A percentile compares a stretch with the other conserved stretches of the same genome.
Conservation (phyloP, 2,888 invertebrate species). For the Zele albiditarsus region DNA sequence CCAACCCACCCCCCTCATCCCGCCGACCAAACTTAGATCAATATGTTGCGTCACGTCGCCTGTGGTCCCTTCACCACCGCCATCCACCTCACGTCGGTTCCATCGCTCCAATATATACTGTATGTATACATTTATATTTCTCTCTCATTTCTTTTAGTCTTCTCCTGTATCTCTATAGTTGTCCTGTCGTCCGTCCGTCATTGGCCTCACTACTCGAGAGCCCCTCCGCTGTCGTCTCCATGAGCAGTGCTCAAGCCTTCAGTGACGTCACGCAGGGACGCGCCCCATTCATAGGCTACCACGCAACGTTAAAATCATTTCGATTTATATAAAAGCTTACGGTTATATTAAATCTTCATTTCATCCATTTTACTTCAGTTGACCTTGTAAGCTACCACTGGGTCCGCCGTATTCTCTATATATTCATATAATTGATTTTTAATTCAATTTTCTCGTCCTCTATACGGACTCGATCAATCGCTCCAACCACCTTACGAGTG, state of each 20-base stretch:
- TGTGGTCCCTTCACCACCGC: slow-evolving; percentile 55
- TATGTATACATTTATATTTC: slow-evolving; percentile 29
- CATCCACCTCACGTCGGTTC: slow-evolving; percentile 47
- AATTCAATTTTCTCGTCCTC: too few species aligned
- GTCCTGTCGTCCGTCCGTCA: background rate
- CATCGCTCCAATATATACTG: slow-evolving; percentile 31
- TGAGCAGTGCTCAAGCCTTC: slow-evolving; percentile 52
- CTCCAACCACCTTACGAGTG: too few species aligned
- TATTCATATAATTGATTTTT: too few species aligned
- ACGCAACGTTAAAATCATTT: slow-evolving; percentile 51
- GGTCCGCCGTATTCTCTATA: too few species aligned
- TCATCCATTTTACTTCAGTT: background rate
- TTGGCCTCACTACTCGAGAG: background rate
- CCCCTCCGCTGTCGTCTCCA: background rate
- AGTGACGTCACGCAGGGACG: slow-evolving; percentile 70
- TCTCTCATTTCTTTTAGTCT: background rate
- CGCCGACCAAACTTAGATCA: slow-evolving; percentile 68
- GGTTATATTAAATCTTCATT: background rate
- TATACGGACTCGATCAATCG: too few species aligned
- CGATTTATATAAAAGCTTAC: background rate
- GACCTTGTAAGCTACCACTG: too few species aligned
- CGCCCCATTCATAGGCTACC: slow-evolving; percentile 70
- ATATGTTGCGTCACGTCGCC: slow-evolving; percentile 72
- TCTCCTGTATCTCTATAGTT: background rate
- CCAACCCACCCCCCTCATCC: slow-evolving; percentile 27